These are phyloP conservation scores for Benthosema pterotum DNA, from an alignment of 2,797 vertebrate genomes.

Conservation along the genomic window DNA sequence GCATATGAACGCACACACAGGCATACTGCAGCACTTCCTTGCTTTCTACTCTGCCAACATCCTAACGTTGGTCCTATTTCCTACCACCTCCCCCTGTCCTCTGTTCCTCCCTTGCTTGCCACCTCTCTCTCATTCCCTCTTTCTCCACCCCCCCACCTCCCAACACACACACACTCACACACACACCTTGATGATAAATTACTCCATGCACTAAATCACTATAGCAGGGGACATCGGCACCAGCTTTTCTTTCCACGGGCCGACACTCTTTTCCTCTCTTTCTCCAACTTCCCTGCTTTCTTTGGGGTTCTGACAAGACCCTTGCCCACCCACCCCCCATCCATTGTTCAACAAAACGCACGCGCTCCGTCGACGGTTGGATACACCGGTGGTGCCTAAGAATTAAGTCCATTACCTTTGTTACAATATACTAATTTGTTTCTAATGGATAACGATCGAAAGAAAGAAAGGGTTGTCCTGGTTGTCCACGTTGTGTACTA, in stretches of 20 bases:
- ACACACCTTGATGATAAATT: slow-evolving; percentile 4
- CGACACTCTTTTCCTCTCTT: slow-evolving; percentile 61
- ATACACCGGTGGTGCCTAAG: too few relatives aligned
- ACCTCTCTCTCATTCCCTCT: slow-evolving; percentile 13
- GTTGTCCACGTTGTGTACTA: too few relatives aligned
- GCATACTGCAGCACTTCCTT: slow-evolving; percentile 35
- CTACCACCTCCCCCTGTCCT: slow-evolving; percentile 8
- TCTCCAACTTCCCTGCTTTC: slow-evolving; percentile 56
- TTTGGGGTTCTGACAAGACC: slow-evolving; percentile 22
- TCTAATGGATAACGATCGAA: too few relatives aligned
- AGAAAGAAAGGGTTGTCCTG: too few relatives aligned
- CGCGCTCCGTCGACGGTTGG: too few relatives aligned
- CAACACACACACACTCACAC: not conserved
- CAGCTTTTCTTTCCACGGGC: slow-evolving; percentile 33
- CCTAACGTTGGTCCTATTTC: slow-evolving; percentile 13
- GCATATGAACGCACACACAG: slow-evolving; percentile 37
- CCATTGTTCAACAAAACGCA: slow-evolving; percentile 43
- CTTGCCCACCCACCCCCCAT: slow-evolving; percentile 14
- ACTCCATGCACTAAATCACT: slow-evolving; percentile 39
- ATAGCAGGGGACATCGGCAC: not conserved
- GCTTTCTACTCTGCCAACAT: slow-evolving; percentile 39
- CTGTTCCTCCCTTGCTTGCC: slow-evolving; percentile 8
- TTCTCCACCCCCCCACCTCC: not conserved
- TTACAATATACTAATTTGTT: too few relatives aligned
- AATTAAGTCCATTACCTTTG: too few relatives aligned